These are phyloP conservation scores for Colius striatus DNA, from an alignment of 2,113 vertebrate species.

Conservation along the genomic window DNA sequence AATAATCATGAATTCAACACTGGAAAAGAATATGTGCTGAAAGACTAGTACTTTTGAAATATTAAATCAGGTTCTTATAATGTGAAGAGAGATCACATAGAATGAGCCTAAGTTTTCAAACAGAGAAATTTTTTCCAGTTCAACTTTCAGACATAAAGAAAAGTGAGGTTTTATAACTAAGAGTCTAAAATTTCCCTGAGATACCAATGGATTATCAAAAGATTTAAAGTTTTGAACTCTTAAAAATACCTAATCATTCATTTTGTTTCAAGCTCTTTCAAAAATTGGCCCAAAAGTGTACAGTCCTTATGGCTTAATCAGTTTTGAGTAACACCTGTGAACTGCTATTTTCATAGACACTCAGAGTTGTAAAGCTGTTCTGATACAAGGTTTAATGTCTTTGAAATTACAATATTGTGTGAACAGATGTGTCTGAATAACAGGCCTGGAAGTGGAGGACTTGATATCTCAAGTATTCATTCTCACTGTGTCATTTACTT, in stretches of 20 bases:
- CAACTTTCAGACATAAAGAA: not conserved
- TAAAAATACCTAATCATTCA: not conserved
- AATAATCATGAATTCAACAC: not conserved
- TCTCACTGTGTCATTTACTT: slow-evolving; percentile 9
- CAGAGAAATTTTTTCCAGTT: not conserved
- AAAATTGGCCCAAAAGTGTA: not conserved
- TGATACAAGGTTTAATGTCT: slow-evolving; percentile 2
- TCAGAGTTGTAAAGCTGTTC: not conserved
- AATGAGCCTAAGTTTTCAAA: not conserved
- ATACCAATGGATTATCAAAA: not conserved
- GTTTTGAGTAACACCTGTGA: not conserved
- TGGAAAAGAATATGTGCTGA: not conserved
- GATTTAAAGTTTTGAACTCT: not conserved
- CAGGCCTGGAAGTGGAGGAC: not conserved
- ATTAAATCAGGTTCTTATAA: not conserved
- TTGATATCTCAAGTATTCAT: not conserved
- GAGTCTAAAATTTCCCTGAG: not conserved
- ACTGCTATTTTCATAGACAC: not conserved
- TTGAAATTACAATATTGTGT: not conserved
- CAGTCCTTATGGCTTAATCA: slow-evolving; percentile 4
- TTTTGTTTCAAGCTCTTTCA: not conserved
- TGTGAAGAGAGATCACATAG: not conserved
- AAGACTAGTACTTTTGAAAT: not conserved
- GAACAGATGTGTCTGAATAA: slow-evolving; percentile 13
- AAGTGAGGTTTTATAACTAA: not conserved